Evolutionary conservation across 2,888 invertebrate species (phyloP).

Genomic region (Axea sp.): DNA sequence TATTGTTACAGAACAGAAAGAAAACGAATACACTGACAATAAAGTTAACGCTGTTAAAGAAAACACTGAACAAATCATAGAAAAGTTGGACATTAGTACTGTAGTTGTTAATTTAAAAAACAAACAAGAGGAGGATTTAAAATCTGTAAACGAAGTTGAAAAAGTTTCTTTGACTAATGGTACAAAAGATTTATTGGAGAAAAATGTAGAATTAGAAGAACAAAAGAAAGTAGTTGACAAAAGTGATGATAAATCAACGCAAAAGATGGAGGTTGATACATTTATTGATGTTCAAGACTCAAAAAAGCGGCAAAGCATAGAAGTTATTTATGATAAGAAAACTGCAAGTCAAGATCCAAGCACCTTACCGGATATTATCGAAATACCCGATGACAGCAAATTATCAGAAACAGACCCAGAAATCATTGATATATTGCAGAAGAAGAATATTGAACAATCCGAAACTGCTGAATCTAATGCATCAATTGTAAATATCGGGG

Average conservation of each 20-base stretch:
- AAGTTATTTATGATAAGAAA: conserved; percentile 72
- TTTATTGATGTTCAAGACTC: too few species aligned
- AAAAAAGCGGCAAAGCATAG: conserved; percentile 70
- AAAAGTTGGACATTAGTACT: background rate
- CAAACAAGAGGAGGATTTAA: background rate
- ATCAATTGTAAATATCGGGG: conserved; percentile 68
- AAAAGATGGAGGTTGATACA: too few species aligned
- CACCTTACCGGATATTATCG: conserved; percentile 69
- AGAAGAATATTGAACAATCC: background rate
- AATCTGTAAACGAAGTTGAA: background rate
- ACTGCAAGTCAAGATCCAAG: conserved; percentile 60
- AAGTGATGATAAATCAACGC: too few species aligned
- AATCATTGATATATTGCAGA: conserved; percentile 30
- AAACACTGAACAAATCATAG: background rate
- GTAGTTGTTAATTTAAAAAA: background rate
- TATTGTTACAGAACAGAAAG: background rate
- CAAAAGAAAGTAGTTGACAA: background rate
- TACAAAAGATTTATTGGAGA: background rate
- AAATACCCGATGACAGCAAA: conserved; percentile 69
- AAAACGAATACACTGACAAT: background rate
- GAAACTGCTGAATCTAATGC: conserved; percentile 22
- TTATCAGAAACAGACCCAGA: conserved; percentile 59
- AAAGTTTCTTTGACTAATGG: conserved; percentile 5
- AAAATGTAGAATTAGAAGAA: background rate
- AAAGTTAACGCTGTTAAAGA: background rate